Evolutionary conservation across 2,797 vertebrate species (phyloP).

Genomic region (Steatocranus sp.): DNA sequence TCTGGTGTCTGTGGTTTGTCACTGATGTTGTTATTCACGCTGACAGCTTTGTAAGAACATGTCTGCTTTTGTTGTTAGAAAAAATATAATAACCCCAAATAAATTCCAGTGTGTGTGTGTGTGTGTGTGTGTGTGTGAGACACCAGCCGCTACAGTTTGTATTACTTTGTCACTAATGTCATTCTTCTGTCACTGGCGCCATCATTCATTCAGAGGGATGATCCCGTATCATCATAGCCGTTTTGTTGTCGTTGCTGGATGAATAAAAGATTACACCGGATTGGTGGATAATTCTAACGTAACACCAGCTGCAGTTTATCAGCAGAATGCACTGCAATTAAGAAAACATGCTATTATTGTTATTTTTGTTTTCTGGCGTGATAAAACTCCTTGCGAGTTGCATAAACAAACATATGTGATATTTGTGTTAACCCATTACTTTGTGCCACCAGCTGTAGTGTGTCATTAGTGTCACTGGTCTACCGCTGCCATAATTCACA

Average conservation of each 20-base stretch:
- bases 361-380: neutral
- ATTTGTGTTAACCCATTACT: neutral
- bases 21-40: conserved; percentile 2
- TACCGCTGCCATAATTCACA: neutral
- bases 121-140: neutral
- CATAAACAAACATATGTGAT: neutral
- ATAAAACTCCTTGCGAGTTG: neutral
- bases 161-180: conserved; percentile 36
- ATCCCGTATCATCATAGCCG: neutral
- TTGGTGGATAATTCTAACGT: neutral
- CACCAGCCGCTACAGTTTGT: conserved; percentile 30
- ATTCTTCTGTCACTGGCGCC: conserved; percentile 19
- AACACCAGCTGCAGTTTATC: neutral
- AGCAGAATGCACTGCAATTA: neutral
- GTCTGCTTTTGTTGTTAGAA: conserved; percentile 23
- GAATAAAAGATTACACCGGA: conserved; percentile 1
- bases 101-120: conserved; percentile 10
- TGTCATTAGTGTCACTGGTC: neutral
- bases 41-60: conserved; percentile 9
- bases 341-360: neutral
- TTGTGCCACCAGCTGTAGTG: neutral
- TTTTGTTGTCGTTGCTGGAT: neutral
- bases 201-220: conserved; percentile 37
- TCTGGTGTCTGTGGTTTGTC: conserved; percentile 15
- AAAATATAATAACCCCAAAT: conserved; percentile 25